Base-by-base conservation (phyloP, 2,888 invertebrate genomes). In the Parapristionchus giblindavisi region DNA sequence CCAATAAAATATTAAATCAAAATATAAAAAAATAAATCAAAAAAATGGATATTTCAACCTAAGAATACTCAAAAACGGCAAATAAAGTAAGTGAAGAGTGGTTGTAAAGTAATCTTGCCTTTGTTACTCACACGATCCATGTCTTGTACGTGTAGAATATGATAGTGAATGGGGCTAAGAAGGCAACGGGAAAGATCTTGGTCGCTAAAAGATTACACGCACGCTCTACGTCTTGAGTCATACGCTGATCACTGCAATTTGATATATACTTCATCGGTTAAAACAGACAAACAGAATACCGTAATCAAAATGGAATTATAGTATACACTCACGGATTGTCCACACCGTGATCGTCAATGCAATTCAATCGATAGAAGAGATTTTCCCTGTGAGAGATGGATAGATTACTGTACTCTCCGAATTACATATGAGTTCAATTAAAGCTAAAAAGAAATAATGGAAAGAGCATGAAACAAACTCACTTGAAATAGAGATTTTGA, bases 111-210 rank as follows among this genome's bases (percentile, higher is more conserved):
- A n/a, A n/a, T n/a, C n/a, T n/a, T n/a, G n/a, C n/a, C n/a, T 24
- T 24, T 4, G 1, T 3, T 1, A 80, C 88, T 85, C 81, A 91
- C 90, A 89, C 89, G 51, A 80, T 77, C 80, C 89, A 90, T 2
- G 90, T 89, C 77, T 89, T 87, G 81, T 90, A 90, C 3, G 90
- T 88, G 84, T 91, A 91, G 81, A 91, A 91, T 0, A 85, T 89
- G 60, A 91, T 90, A 38, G 89, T 89, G 81, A 91, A 91, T 8
- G 91, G 91, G 5, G 88, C 82, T 17, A 89, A 84, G n/a, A 89
- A 78, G 29, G 79, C 75, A 32, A 77, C 75, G 3, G 84, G 84
- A 3, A 84, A 66, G 32, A 85, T 78, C 27, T 78, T 80, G 4
- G 88, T 79, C 4, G 88, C 88, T 73, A 90, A 88, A 0, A 88